Percentiles rank a stretch among this genome's conserved stretches.
phyloP scores from a whole-genome alignment of 2,797 vertebrate species.

The Morelia viridis region DNA sequence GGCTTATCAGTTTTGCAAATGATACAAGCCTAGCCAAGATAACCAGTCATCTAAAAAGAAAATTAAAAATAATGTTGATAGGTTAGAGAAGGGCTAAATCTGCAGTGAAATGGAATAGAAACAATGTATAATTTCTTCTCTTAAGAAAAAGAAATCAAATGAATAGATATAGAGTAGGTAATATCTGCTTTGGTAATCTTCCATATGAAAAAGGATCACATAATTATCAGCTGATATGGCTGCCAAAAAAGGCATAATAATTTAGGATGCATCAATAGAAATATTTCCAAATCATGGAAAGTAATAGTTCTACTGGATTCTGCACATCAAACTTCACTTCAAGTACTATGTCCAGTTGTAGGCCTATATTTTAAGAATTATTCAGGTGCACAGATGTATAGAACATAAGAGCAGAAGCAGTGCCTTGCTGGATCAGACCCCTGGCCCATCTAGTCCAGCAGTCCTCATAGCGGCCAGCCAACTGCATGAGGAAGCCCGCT shows the following conservation, averaged over 20 bases:
- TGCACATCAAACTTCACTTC: neutral
- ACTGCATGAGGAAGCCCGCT: neutral
- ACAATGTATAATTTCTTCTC: neutral
- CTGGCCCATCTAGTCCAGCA: neutral
- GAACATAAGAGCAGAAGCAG: neutral
- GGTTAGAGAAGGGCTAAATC: neutral
- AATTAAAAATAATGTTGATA: neutral
- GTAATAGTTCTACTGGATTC: neutral
- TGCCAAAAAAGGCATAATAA: neutral
- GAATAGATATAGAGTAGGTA: neutral
- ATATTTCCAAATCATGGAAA: neutral
- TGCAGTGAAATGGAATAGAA: neutral
- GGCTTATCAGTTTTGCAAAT: neutral
- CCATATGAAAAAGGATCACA: neutral
- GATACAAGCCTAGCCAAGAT: neutral
- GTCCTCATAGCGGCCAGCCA: neutral
- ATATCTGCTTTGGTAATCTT: neutral
- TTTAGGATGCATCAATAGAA: neutral
- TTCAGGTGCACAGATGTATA: neutral
- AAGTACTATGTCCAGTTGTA: neutral
- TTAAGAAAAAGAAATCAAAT: neutral
- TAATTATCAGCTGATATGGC: neutral
- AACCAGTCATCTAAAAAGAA: neutral
- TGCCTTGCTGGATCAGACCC: neutral
- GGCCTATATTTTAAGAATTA: neutral